phyloP scores from a whole-genome alignment of 1,140 invertebrate species.

The Fopius arisanus region DNA sequence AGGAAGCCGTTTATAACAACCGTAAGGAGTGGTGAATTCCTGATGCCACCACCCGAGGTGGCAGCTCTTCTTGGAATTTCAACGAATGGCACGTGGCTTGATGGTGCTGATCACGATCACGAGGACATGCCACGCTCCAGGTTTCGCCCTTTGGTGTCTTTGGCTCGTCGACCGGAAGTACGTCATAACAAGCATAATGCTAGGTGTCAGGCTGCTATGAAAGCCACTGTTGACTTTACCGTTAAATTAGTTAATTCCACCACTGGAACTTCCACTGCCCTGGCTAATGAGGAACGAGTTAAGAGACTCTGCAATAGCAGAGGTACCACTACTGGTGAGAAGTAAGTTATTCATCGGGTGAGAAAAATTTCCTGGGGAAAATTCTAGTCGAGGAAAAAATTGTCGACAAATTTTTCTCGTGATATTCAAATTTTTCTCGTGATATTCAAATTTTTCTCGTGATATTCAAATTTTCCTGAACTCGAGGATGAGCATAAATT shows the following conservation, averaged over 20 bases:
- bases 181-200: conserved; percentile 55
- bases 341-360: conserved; percentile 29
- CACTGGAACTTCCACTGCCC: conserved; percentile 42
- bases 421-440: background rate
- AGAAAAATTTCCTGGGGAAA: too few relatives aligned
- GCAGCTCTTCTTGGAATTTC: conserved; percentile 71
- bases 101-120: conserved; percentile 36
- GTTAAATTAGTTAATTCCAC: conserved; percentile 45
- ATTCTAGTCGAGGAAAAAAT: too few relatives aligned
- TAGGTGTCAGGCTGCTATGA: conserved; percentile 50
- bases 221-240: conserved; percentile 56
- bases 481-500: too few relatives aligned
- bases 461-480: background rate
- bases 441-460: background rate
- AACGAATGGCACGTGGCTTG: conserved; percentile 43
- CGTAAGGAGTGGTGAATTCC: conserved; percentile 78
- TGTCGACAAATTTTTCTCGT: too few relatives aligned
- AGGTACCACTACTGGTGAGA: conserved; percentile 15
- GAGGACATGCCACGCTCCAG: conserved; percentile 41
- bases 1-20: conserved; percentile 76
- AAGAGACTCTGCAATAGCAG: conserved; percentile 26
- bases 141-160: conserved; percentile 52
- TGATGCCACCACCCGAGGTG: conserved; percentile 78
- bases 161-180: conserved; percentile 52
- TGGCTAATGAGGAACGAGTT: conserved; percentile 40